Percentiles rank a stretch among this genome's conserved stretches.
Evolutionary conservation across 2,888 invertebrate genomes (phyloP).

Genomic region (Diadegma fenestrale): DNA sequence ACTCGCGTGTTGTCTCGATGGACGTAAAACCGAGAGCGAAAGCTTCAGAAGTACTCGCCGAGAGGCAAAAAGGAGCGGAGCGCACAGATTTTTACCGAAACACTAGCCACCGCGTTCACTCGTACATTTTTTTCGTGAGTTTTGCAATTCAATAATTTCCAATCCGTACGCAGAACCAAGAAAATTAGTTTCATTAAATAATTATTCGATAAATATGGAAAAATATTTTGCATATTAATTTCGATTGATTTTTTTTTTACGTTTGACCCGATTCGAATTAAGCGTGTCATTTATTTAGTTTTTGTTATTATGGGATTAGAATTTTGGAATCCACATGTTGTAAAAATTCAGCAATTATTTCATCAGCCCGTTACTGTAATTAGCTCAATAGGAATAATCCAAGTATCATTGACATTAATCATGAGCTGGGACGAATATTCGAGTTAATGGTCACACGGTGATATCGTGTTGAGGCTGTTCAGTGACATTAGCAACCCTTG

Average conservation of each 20-base stretch:
- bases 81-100: constrained; percentile 30
- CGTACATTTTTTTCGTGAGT: background rate
- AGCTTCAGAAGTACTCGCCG: constrained; percentile 35
- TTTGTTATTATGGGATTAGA: too few species aligned
- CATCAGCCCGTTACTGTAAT: too few species aligned
- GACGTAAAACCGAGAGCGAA: constrained; percentile 30
- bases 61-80: constrained; percentile 40
- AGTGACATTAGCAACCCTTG: background rate
- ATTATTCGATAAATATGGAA: background rate
- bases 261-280: too few species aligned
- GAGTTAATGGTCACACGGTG: too few species aligned
- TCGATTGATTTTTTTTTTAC: too few species aligned
- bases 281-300: too few species aligned
- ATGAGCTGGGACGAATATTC: too few species aligned
- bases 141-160: background rate
- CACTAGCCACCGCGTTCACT: background rate
- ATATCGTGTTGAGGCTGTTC: too few species aligned
- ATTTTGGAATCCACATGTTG: too few species aligned
- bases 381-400: too few species aligned
- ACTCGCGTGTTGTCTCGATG: constrained; percentile 55
- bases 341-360: too few species aligned
- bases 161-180: background rate
- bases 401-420: too few species aligned
- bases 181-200: background rate
- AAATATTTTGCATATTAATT: background rate